These are phyloP conservation scores for Saturnia pavonia DNA, from an alignment of 2,888 invertebrate species.

Conservation along the genomic window DNA sequence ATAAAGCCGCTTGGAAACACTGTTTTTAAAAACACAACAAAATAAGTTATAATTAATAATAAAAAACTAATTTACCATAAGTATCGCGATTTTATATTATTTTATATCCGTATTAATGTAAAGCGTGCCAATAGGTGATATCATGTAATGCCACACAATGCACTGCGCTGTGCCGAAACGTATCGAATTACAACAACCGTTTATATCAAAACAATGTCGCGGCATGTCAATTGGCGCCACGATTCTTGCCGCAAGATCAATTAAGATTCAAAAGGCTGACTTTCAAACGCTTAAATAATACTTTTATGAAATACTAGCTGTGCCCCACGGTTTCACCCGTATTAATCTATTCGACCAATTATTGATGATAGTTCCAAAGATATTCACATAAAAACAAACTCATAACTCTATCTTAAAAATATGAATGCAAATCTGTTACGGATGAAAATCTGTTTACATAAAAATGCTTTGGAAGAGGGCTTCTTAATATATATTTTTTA, in stretches of 20 bases:
- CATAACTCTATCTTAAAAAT: too few species aligned
- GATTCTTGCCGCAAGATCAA: constrained; percentile 26
- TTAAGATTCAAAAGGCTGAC: constrained; percentile 4
- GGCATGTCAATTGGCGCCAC: constrained; percentile 33
- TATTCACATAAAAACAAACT: too few species aligned
- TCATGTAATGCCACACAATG: constrained; percentile 14
- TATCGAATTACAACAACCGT: constrained; percentile 34
- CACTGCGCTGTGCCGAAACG: constrained; percentile 21
- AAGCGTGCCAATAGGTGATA: constrained; percentile 11
- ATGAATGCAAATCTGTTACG: too few species aligned
- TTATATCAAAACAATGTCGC: constrained; percentile 39
- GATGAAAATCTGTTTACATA: too few species aligned
- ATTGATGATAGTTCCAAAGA: too few species aligned
- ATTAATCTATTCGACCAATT: too few species aligned
- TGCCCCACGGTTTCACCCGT: too few species aligned
- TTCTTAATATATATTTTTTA: too few species aligned
- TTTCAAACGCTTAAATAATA: background rate
- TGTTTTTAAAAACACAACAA: too few species aligned
- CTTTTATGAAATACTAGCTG: background rate
- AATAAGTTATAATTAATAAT: background rate
- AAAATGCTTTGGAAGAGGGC: too few species aligned
- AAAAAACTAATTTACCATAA: background rate
- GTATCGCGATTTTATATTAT: background rate
- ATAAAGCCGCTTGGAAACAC: too few species aligned
- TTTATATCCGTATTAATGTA: constrained; percentile 7